phyloP scores from a whole-genome alignment of 2,888 invertebrate genomes.

The Chaitophorus viminalis region DNA sequence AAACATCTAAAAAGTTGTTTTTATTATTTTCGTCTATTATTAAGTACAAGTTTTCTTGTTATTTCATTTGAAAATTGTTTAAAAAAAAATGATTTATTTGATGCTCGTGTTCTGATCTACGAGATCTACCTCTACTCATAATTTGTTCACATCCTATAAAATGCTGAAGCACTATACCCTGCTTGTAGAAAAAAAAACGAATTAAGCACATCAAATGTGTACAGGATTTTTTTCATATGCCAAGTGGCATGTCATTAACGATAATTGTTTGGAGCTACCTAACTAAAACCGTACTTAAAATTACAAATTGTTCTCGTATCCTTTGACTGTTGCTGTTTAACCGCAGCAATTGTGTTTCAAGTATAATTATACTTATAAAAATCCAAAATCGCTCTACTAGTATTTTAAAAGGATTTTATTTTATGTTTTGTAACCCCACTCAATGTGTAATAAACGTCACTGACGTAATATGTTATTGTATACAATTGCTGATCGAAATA shows the following conservation, averaged over 20 bases:
- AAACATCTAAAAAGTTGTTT: no score
- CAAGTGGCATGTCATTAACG: slow-evolving; percentile 46
- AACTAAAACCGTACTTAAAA: slow-evolving; percentile 55
- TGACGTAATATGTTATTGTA: neutral
- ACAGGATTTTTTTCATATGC: slow-evolving; percentile 13
- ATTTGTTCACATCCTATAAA: slow-evolving; percentile 27
- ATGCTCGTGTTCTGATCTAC: slow-evolving; percentile 44
- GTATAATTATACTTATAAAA: slow-evolving; percentile 4
- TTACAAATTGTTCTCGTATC: slow-evolving; percentile 37
- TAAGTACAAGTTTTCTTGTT: neutral
- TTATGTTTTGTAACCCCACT: neutral
- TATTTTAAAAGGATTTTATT: neutral
- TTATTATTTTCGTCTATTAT: neutral
- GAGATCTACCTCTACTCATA: neutral
- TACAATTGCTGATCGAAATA: neutral
- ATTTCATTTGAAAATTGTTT: neutral
- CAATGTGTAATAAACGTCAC: neutral
- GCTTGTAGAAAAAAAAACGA: slow-evolving; percentile 20
- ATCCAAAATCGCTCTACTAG: neutral
- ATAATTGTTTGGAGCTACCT: slow-evolving; percentile 43
- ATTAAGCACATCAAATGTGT: slow-evolving; percentile 34
- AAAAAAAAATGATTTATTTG: neutral
- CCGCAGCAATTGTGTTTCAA: neutral
- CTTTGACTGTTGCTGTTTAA: slow-evolving; percentile 8
- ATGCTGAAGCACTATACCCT: slow-evolving; percentile 23